These are phyloP conservation scores for Aphodius granarius DNA, from an alignment of 2,888 invertebrate species.

Conservation along the genomic window DNA sequence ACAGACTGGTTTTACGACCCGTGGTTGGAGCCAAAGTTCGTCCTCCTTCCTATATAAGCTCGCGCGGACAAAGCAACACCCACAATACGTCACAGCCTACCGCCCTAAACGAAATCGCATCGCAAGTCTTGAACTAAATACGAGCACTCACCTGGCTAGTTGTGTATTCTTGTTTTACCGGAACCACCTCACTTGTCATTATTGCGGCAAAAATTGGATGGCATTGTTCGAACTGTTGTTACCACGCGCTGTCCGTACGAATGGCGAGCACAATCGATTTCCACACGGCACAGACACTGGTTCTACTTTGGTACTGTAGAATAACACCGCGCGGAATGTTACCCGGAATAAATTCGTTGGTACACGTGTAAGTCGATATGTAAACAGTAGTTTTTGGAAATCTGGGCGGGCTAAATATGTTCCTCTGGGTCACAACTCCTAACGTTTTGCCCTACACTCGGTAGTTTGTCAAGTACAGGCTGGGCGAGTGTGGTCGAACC, in stretches of 20 bases:
- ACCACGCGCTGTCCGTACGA: not conserved
- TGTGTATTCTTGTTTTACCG: constrained; percentile 45
- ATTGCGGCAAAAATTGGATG: constrained; percentile 30
- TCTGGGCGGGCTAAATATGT: constrained; percentile 37
- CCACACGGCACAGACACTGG: not conserved
- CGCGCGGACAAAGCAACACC: constrained; percentile 46
- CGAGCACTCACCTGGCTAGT: constrained; percentile 40
- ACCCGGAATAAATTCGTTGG: no score
- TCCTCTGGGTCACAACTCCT: constrained; percentile 31
- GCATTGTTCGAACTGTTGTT: constrained; percentile 36
- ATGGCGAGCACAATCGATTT: not conserved
- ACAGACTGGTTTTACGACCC: constrained; percentile 39
- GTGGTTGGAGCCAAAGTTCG: constrained; percentile 45
- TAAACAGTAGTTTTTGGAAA: constrained; percentile 30
- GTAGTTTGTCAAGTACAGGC: constrained; percentile 48
- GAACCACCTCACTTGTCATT: constrained; percentile 42
- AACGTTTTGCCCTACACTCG: constrained; percentile 29
- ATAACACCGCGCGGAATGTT: no score
- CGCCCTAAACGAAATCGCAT: constrained; percentile 38
- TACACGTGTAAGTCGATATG: no score
- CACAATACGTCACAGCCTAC: constrained; percentile 43
- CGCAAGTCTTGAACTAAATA: constrained; percentile 26
- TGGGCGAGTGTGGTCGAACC: constrained; percentile 53
- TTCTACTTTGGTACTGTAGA: no score
- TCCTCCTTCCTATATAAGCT: constrained; percentile 44